A percentile compares a stretch with the other conserved stretches of the same genome.
phyloP scores from a whole-genome alignment of 2,888 invertebrate genomes.

The Epinotia ramella region DNA sequence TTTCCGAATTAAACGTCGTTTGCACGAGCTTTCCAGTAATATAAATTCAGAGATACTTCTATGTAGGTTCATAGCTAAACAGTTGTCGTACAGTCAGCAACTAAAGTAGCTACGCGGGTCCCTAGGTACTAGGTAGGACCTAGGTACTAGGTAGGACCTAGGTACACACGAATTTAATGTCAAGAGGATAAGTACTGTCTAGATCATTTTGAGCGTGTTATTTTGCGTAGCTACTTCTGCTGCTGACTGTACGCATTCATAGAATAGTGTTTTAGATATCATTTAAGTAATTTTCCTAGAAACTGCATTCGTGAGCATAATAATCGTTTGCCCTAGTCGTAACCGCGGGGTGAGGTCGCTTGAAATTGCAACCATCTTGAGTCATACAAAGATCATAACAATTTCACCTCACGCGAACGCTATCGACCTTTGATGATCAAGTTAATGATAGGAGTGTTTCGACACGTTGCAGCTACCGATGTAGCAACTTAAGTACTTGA shows the following conservation, averaged over 20 bases:
- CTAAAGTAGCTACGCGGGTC: too few species aligned
- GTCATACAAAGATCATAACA: slow-evolving; percentile 33
- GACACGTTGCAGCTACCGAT: slow-evolving; percentile 24
- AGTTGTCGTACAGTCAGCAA: background rate
- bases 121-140: too few species aligned
- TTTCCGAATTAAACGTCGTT: too few species aligned
- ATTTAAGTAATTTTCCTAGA: slow-evolving; percentile 9
- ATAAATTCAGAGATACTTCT: too few species aligned
- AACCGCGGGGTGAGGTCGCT: slow-evolving; percentile 26
- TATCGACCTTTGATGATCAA: slow-evolving; percentile 30
- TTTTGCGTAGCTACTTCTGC: too few species aligned
- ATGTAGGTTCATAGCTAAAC: background rate
- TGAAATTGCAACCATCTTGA: slow-evolving; percentile 29
- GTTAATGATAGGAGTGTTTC: slow-evolving; percentile 26
- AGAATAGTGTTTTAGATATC: background rate
- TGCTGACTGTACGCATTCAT: background rate
- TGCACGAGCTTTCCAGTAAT: too few species aligned
- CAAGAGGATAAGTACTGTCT: too few species aligned
- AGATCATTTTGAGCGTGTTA: too few species aligned
- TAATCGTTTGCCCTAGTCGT: slow-evolving; percentile 26
- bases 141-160: too few species aligned
- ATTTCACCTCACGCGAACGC: slow-evolving; percentile 36
- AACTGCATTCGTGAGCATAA: slow-evolving; percentile 16
- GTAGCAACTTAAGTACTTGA: background rate
- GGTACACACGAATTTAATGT: too few species aligned